These are phyloP conservation scores for Heteronetta atricapilla DNA, from an alignment of 2,113 vertebrate genomes.

Conservation along the genomic window DNA sequence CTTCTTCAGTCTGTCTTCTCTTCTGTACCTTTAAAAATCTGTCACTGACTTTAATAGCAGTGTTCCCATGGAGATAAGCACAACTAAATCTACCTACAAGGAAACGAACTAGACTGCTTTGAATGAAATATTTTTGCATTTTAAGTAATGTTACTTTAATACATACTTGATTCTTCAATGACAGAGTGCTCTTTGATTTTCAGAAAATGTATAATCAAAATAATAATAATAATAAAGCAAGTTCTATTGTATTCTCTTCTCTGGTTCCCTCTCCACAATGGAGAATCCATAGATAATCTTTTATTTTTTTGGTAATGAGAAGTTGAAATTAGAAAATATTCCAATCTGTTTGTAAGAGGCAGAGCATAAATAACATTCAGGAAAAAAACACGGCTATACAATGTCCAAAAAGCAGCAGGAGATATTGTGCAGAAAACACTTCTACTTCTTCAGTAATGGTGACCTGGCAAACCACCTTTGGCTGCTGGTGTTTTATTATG, in stretches of 20 bases:
- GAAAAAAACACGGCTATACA: not conserved
- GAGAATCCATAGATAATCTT: slow-evolving; percentile 47
- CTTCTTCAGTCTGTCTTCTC: not conserved
- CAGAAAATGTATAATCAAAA: slow-evolving; percentile 49
- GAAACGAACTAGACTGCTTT: slow-evolving; percentile 47
- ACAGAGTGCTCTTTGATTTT: slow-evolving; percentile 48
- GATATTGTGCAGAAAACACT: not conserved
- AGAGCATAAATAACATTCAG: not conserved
- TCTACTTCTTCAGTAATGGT: slow-evolving; percentile 6
- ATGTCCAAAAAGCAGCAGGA: slow-evolving; percentile 36
- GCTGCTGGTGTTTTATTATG: not conserved
- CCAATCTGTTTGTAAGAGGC: not conserved
- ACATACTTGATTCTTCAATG: slow-evolving; percentile 32
- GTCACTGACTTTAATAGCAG: slow-evolving; percentile 54
- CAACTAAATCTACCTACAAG: slow-evolving; percentile 46
- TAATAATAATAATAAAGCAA: slow-evolving; percentile 26
- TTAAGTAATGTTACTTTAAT: slow-evolving; percentile 53
- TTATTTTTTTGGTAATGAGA: slow-evolving; percentile 31
- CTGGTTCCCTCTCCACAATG: slow-evolving; percentile 1
- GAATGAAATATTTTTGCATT: slow-evolving; percentile 57
- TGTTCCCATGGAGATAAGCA: slow-evolving; percentile 67
- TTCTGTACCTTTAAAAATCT: slow-evolving; percentile 53
- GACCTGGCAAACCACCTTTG: slow-evolving; percentile 21
- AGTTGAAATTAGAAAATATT: slow-evolving; percentile 42
- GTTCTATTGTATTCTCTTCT: slow-evolving; percentile 8